Evolutionary conservation across 2,113 vertebrate genomes (phyloP), one percentile per base, ranked within the genome.

Genomic region (Lepus timidus): DNA sequence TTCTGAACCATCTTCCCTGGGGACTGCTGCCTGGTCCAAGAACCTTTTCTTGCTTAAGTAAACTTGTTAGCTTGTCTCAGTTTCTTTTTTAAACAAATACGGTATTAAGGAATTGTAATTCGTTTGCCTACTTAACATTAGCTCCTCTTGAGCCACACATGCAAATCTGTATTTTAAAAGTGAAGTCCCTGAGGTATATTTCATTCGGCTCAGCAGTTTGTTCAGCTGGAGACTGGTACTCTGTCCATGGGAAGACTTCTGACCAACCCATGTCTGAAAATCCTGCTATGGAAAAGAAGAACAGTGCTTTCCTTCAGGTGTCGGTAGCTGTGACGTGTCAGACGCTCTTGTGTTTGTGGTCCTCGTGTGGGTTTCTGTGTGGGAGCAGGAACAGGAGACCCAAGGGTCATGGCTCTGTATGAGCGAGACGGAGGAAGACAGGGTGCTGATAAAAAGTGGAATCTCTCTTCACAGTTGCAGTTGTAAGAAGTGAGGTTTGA

Each of bases 401-500:
- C 16, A 17, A 84, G 9, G 7, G 33, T 33, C 70, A 19, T 23
- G 49, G 17, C 27, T 12, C 0, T 25, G n/a, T 20, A 29, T n/a
- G 14, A 93, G 73, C 73, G 11, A 81, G 25, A 82, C 78, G 75
- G 67, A 91, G 27, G 19, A 27, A 85, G 85, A 81, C 33, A 6
- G 85, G 78, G 23, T 31, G 51, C 1, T 58, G 12, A 83, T 58
- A 12, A 51, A 83, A 91, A 58, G 20, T 68, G 25, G 80, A 71
- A 64, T 23, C 44, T 78, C 76, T 68, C 27, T 64, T 62, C 71
- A 70, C 36, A 70, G 64, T 71, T 87, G 36, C 73, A 83, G 52
- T 62, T n/a, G 1, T 91, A 93, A 82, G 39, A 95, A 93, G 88
- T 62, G 23, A 88, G 19, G n/a, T n/a, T 61, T 89, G 44, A 44